These are phyloP conservation scores for Drosophila pectinifera DNA, from an alignment of 1,140 invertebrate genomes.

Conservation along the genomic window DNA sequence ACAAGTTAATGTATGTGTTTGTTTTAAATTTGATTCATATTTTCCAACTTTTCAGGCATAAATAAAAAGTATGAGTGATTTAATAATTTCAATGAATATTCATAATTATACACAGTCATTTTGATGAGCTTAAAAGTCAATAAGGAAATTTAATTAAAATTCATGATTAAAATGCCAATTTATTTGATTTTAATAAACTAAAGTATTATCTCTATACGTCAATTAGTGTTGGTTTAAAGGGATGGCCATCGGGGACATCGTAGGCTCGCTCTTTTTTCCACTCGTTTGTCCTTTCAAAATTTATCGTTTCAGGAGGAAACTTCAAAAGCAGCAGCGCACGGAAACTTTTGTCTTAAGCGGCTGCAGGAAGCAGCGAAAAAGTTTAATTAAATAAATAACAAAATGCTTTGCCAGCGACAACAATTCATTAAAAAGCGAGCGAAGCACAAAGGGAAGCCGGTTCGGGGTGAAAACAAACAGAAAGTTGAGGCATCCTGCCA, in stretches of 20 bases:
- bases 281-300: slow-evolving; percentile 33
- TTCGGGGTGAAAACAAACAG: slow-evolving; percentile 51
- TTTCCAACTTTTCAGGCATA: neutral
- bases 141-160: neutral
- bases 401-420: slow-evolving; percentile 74
- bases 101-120: neutral
- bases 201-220: neutral
- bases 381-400: slow-evolving; percentile 82
- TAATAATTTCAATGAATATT: neutral
- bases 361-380: slow-evolving; percentile 53
- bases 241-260: neutral
- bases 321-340: slow-evolving; percentile 53
- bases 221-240: neutral
- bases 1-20: neutral
- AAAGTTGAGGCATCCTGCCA: slow-evolving; percentile 61
- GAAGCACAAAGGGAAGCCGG: slow-evolving; percentile 52
- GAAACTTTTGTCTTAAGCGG: slow-evolving; percentile 56
- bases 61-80: neutral
- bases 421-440: slow-evolving; percentile 52
- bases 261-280: slow-evolving; percentile 2
- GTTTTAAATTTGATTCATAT: neutral
- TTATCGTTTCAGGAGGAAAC: slow-evolving; percentile 58
- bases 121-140: neutral
- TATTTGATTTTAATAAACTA: slow-evolving; percentile 1
- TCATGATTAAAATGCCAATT: neutral